These are phyloP conservation scores for Syrista parreyssii DNA, from an alignment of 2,888 invertebrate genomes.

Conservation along the genomic window DNA sequence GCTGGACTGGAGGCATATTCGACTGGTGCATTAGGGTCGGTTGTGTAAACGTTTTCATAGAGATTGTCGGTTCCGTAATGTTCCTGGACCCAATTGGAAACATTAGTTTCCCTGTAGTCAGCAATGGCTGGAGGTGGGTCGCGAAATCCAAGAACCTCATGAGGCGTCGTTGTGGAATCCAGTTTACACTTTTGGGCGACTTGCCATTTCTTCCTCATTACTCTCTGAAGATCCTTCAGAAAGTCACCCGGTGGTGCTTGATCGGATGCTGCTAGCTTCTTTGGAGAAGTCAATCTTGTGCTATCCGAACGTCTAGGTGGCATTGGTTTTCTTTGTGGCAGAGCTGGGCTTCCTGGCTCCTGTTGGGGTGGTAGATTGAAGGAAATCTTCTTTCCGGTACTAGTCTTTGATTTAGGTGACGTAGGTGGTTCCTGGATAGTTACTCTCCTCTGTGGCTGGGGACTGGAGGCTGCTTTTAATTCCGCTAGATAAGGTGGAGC, in stretches of 20 bases:
- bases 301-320: constrained; percentile 84
- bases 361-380: constrained; percentile 71
- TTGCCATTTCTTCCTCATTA: constrained; percentile 94
- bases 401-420: constrained; percentile 65
- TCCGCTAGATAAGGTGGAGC: constrained; percentile 70
- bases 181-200: constrained; percentile 92
- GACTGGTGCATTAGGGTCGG: constrained; percentile 64
- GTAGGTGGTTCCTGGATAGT: constrained; percentile 73
- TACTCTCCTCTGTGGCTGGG: constrained; percentile 71
- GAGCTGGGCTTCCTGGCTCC: constrained; percentile 70
- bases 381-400: constrained; percentile 73
- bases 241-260: constrained; percentile 85
- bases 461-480: constrained; percentile 70
- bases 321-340: constrained; percentile 75
- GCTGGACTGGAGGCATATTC: constrained; percentile 65
- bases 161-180: constrained; percentile 88
- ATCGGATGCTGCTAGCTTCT: constrained; percentile 78
- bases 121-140: constrained; percentile 79
- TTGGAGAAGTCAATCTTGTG: constrained; percentile 72
- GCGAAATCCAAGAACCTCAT: constrained; percentile 90
- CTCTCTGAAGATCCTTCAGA: constrained; percentile 87
- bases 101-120: constrained; percentile 84
- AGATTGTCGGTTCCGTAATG: constrained; percentile 82
- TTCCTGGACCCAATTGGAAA: constrained; percentile 90
- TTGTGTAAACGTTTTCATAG: constrained; percentile 81